Evolutionary conservation across 2,113 vertebrate genomes (phyloP), one percentile per base, ranked within the genome.

Genomic region (Oncorhynchus tshawytscha): DNA sequence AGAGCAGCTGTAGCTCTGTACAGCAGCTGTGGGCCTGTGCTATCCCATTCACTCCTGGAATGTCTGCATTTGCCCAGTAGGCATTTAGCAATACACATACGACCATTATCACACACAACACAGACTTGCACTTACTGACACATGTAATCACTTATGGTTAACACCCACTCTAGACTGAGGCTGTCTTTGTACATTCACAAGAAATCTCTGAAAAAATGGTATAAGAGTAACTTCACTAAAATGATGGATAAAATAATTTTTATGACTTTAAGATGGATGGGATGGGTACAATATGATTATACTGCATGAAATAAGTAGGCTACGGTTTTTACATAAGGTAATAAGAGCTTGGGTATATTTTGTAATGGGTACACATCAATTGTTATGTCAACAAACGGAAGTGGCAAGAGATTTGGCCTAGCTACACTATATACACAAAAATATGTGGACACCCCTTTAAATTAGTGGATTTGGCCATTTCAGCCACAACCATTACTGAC

Each of bases 41-140:
- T 78, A 86, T 82, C 78, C 71, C 24, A 82, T 20, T 74, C 75
- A 73, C 74, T 67, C 71, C 29, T 70, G 76, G 78, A 84, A 84
- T 84, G 80, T 66, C 67, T 70, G 71, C 73, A 77, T 76, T 74
- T 31, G 69, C 72, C 79, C 76, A 64, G 62, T 22, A 65, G 75
- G 48, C 27, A 70, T 15, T 3, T 2, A 29, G 25, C 48, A 72
- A 48, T 20, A 20, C 67, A 66, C 68, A 79, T 13, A 51, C 4
- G 60, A 29, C 3, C 60, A 24, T 18, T 6, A 29, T 5, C 12
- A 22, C 24, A 51, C 13, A n/a, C 20, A 67, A 68, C 74, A 57
- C 25, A 57, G 54, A 72, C 22, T 11, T 22, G 4, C 72, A 72
- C 49, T 9, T 34, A n/a, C 57, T 25, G n/a, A 66, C 64, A 66